These are phyloP conservation scores for Rhagophthalmus giganteus DNA, from an alignment of 2,888 invertebrate species.

Conservation along the genomic window DNA sequence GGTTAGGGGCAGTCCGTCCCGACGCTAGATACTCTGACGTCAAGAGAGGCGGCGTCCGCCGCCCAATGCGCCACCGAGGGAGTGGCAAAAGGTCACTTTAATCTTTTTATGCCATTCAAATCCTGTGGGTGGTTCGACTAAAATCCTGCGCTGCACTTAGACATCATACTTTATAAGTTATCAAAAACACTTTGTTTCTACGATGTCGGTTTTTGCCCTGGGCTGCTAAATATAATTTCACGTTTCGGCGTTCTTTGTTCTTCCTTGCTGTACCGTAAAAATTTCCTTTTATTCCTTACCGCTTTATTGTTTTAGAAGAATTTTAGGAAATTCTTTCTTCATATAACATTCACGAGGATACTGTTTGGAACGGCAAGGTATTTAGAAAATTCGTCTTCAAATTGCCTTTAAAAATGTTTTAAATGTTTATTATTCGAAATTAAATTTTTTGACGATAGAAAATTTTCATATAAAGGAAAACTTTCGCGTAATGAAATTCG, in stretches of 20 bases:
- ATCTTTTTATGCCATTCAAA: constrained; percentile 58
- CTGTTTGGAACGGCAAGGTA: no score
- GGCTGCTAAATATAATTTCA: neutral
- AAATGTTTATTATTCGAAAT: no score
- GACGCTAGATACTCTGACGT: constrained; percentile 53
- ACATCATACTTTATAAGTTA: constrained; percentile 22
- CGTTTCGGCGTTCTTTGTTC: neutral
- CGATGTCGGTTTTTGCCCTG: neutral
- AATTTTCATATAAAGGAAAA: no score
- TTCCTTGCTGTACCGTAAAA: neutral
- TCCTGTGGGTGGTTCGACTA: constrained; percentile 53
- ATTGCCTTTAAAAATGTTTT: no score
- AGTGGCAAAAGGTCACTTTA: constrained; percentile 57
- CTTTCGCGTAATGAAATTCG: no score
- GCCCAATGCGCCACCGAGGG: constrained; percentile 55
- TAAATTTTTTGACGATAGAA: no score
- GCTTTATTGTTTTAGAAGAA: neutral
- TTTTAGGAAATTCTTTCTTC: no score
- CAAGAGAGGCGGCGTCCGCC: constrained; percentile 53
- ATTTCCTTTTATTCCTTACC: neutral
- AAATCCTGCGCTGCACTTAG: constrained; percentile 51
- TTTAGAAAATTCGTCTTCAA: no score
- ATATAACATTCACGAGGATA: no score
- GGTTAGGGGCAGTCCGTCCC: constrained; percentile 50
- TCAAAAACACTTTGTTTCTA: constrained; percentile 1